These are phyloP conservation scores for Hirtodrosophila trivittata DNA, from an alignment of 2,888 invertebrate species.

Conservation along the genomic window DNA sequence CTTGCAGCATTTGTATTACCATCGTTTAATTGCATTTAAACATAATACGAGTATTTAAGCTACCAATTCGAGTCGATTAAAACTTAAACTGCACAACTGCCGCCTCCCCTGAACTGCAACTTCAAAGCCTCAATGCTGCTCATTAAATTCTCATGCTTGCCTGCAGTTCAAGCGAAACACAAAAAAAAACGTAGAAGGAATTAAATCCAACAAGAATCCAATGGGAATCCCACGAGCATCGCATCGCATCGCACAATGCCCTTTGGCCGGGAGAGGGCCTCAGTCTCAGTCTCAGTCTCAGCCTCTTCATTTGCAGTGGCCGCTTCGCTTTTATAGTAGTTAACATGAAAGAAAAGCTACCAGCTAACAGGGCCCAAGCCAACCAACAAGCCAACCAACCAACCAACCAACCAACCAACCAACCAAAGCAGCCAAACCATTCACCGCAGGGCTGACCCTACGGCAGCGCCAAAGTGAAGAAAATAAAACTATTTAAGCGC, in stretches of 20 bases:
- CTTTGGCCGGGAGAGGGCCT: too few species aligned
- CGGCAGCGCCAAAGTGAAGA: constrained; percentile 41
- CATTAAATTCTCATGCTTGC: constrained; percentile 76
- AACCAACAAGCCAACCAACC: constrained; percentile 11
- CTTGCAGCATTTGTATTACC: neutral
- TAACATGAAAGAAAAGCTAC: constrained; percentile 48
- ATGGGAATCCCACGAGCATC: constrained; percentile 17
- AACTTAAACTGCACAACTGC: constrained; percentile 15
- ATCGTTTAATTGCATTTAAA: neutral
- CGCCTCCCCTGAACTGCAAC: constrained; percentile 13
- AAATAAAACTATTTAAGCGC: constrained; percentile 55
- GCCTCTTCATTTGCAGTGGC: constrained; percentile 50
- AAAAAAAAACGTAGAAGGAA: neutral
- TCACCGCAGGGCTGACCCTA: constrained; percentile 16
- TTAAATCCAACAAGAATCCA: constrained; percentile 12
- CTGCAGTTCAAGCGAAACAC: constrained; percentile 56
- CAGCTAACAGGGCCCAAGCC: constrained; percentile 13
- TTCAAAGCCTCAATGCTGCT: constrained; percentile 34
- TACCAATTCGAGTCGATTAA: constrained; percentile 34
- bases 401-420: too few species aligned
- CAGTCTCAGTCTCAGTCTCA: constrained; percentile 9
- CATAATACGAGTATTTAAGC: neutral
- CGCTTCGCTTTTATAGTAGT: constrained; percentile 42
- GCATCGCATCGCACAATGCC: constrained; percentile 33
- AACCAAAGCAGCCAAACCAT: constrained; percentile 17